Percentiles rank a stretch among this genome's conserved stretches.
These are phyloP conservation scores for Macheiramphus alcinus DNA, from an alignment of 2,113 vertebrate genomes.

Conservation along the genomic window DNA sequence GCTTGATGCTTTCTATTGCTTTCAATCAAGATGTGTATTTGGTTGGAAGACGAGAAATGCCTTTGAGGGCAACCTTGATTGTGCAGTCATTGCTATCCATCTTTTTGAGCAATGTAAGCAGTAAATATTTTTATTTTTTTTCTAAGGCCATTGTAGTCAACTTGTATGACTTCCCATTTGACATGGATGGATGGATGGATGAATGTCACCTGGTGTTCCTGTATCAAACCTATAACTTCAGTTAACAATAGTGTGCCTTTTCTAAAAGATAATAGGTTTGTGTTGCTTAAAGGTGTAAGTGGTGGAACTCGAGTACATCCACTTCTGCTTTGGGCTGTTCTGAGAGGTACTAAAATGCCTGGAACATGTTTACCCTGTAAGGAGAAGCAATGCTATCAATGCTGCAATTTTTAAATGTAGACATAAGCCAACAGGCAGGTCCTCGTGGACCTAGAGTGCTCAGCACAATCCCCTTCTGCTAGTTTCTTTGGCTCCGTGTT, in stretches of 20 bases:
- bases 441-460: not conserved
- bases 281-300: not conserved
- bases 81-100: not conserved
- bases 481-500: not conserved
- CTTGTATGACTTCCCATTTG: not conserved
- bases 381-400: not conserved
- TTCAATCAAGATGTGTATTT: not conserved
- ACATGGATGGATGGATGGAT: not conserved
- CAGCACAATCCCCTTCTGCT: not conserved
- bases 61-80: not conserved
- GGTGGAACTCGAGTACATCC: not conserved
- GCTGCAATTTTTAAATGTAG: not conserved
- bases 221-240: not conserved
- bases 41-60: not conserved
- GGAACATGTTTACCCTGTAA: not conserved
- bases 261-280: not conserved
- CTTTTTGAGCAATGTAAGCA: not conserved
- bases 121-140: not conserved
- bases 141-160: not conserved
- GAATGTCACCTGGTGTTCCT: not conserved
- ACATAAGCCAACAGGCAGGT: not conserved
- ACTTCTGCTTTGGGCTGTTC: not conserved
- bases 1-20: not conserved
- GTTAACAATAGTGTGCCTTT: not conserved
- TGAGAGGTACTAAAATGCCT: not conserved